A percentile compares a stretch with the other conserved stretches of the same genome.
phyloP scores from a whole-genome alignment of 2,888 invertebrate species.

The Chymomyza amoena region DNA sequence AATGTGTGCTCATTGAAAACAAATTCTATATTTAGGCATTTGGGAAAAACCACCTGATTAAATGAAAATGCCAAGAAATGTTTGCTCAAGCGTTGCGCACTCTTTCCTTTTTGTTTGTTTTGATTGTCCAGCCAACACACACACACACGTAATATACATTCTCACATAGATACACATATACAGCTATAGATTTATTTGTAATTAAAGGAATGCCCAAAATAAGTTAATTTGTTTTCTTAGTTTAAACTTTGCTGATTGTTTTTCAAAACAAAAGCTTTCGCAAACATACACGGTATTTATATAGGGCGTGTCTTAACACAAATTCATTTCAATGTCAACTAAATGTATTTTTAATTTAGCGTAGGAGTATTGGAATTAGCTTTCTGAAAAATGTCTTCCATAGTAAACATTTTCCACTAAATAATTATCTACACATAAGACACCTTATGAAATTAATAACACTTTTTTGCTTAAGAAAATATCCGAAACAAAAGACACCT shows the following conservation, averaged over 20 bases:
- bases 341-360: not conserved
- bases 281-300: not conserved
- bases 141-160: not conserved
- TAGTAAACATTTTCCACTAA: not conserved
- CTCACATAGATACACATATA: not conserved
- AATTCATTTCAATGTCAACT: not conserved
- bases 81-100: slow-evolving; percentile 11
- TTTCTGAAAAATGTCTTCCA: not conserved
- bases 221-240: slow-evolving; percentile 14
- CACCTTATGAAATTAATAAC: too few relatives aligned
- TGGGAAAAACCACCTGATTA: slow-evolving; percentile 71
- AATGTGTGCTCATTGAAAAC: slow-evolving; percentile 54
- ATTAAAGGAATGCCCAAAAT: slow-evolving; percentile 39
- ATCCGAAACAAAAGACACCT: too few relatives aligned
- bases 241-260: not conserved
- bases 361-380: not conserved
- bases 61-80: slow-evolving; percentile 40
- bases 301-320: too few relatives aligned
- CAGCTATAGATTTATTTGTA: slow-evolving; percentile 25
- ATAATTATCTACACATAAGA: too few relatives aligned
- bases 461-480: too few relatives aligned
- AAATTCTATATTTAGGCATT: slow-evolving; percentile 60
- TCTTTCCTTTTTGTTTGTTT: slow-evolving; percentile 36
- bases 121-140: slow-evolving; percentile 23
- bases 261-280: not conserved